Conservation (phyloP, 1,140 invertebrate species). For the Lepidurus arcticus region DNA sequence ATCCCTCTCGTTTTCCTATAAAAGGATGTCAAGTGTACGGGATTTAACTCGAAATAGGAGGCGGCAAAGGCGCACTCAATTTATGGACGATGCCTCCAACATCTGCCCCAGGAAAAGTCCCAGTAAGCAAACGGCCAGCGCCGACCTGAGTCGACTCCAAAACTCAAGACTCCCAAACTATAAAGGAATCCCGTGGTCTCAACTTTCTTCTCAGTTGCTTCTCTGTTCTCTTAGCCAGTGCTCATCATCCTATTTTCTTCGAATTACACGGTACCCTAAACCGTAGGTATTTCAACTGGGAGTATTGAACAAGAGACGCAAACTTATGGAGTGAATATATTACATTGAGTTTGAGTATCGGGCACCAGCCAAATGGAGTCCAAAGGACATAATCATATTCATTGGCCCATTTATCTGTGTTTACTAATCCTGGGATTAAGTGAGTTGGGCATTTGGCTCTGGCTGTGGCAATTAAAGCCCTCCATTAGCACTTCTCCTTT, state of each 20-base stretch:
- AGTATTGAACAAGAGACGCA: neutral
- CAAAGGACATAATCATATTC: neutral
- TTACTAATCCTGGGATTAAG: neutral
- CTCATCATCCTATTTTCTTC: neutral
- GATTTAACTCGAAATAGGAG: neutral
- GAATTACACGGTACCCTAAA: neutral
- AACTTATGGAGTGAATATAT: conserved; percentile 3
- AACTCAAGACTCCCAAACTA: neutral
- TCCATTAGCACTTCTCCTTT: neutral
- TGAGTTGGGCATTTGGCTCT: conserved; percentile 9
- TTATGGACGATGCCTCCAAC: conserved; percentile 14
- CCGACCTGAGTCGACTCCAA: conserved; percentile 9
- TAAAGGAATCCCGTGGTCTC: neutral
- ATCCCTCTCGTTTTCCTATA: neutral
- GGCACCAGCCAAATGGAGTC: neutral
- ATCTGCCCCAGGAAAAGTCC: neutral
- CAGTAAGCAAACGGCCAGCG: neutral
- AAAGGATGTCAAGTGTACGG: neutral
- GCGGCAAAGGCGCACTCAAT: neutral
- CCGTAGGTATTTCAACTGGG: neutral
- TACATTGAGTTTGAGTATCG: neutral
- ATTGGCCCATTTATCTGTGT: conserved; percentile 7
- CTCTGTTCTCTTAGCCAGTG: neutral
- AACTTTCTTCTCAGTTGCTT: neutral
- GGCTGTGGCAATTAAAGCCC: conserved; percentile 12